Conservation (phyloP, 2,888 invertebrate species). For the Ramazzottius varieornatus region DNA sequence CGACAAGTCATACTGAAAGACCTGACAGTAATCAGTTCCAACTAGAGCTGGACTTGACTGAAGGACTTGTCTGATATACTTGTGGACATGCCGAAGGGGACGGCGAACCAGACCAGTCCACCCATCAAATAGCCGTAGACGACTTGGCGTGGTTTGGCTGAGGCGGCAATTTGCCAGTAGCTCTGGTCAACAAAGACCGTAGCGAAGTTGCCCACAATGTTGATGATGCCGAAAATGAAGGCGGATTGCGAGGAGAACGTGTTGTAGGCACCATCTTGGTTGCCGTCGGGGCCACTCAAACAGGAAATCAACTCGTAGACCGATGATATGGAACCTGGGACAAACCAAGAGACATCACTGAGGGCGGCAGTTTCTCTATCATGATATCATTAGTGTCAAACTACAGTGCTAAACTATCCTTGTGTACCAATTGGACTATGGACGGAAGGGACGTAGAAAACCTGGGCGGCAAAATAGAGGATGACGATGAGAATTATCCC, state of each 20-base stretch:
- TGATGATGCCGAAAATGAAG: conserved; percentile 22
- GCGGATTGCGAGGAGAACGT: conserved; percentile 20
- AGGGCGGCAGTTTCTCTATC: too few relatives aligned
- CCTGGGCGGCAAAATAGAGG: conserved; percentile 14
- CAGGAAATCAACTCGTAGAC: conserved; percentile 18
- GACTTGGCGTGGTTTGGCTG: conserved; percentile 19
- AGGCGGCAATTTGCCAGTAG: conserved; percentile 24
- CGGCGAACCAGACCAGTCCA: conserved; percentile 22
- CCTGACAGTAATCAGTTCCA: too few relatives aligned
- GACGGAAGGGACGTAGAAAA: conserved; percentile 15
- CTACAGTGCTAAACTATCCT: too few relatives aligned
- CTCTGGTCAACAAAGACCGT: conserved; percentile 24
- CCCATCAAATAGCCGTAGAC: conserved; percentile 21
- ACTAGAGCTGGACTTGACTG: too few relatives aligned
- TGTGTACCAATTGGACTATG: too few relatives aligned
- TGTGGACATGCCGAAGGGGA: conserved; percentile 23
- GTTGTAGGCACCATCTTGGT: conserved; percentile 17
- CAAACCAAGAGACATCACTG: neutral
- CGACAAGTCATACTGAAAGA: too few relatives aligned
- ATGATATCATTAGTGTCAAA: too few relatives aligned
- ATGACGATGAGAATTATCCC: conserved; percentile 19
- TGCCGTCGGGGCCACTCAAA: conserved; percentile 16
- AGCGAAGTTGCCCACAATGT: conserved; percentile 23
- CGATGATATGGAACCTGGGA: conserved; percentile 14
- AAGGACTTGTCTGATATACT: too few relatives aligned